Evolutionary conservation across 35 echinoderm and acorn worm species (phyloP).

Genomic region (Anneissia japonica): DNA sequence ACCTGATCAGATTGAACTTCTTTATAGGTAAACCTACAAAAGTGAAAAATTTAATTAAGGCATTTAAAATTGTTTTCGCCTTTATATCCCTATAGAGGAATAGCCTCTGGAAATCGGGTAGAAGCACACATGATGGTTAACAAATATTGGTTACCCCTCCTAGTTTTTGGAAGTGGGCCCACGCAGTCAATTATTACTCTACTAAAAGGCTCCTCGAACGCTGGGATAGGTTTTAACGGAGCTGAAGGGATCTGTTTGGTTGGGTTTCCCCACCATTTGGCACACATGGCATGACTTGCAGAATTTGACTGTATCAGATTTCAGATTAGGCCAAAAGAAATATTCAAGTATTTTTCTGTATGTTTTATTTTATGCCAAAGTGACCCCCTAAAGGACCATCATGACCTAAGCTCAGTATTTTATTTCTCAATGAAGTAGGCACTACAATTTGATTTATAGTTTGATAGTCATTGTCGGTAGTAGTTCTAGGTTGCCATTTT

Average conservation of each 20-base stretch:
- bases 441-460: constrained; percentile 35
- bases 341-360: not conserved
- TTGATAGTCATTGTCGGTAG: constrained; percentile 20
- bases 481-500: constrained; percentile 38
- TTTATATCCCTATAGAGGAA: constrained; percentile 9
- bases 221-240: constrained; percentile 20
- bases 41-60: constrained; percentile 20
- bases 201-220: constrained; percentile 11
- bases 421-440: not conserved
- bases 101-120: constrained; percentile 16
- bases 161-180: constrained; percentile 12
- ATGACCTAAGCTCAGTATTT: constrained; percentile 35
- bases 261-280: constrained; percentile 7
- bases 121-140: constrained; percentile 24
- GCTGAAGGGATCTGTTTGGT: not conserved
- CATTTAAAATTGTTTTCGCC: not conserved
- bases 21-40: too few relatives aligned
- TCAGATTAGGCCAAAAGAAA: not conserved
- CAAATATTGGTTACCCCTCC: constrained; percentile 5
- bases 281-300: constrained; percentile 27
- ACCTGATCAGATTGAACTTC: constrained; percentile 1
- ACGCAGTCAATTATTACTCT: constrained; percentile 20
- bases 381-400: constrained; percentile 15
- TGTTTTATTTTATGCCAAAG: constrained; percentile 21
- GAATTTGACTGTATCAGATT: not conserved